Base-by-base conservation (phyloP, 2,888 invertebrate genomes). In the Ernsta delagoae region DNA sequence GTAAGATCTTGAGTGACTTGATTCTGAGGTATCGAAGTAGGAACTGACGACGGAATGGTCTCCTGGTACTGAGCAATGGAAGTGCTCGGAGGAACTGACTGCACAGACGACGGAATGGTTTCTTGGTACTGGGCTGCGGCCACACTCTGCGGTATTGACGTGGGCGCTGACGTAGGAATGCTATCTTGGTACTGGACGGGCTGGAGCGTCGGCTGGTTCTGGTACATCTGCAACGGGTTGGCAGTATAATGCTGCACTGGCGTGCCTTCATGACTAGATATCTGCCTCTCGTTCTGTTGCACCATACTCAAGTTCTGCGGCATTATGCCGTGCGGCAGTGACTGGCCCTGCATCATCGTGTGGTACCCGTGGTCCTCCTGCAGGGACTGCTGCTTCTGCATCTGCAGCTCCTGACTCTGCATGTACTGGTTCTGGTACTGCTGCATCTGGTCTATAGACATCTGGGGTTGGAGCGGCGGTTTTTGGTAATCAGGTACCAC, bases 191-290 rank as follows among this genome's bases (percentile, higher is more conserved):
- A 85, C 70, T 88, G 76, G 70, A 84, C 79, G 48, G 80, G 74
- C 66, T 85, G 87, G 61, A 83, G 75, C 0, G 83, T 81, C 16
- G 5, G 16, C 70, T 84, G 87, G 57, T 74, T 83, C 66, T 87
- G 94, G 78, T 90, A 91, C 85, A 92, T 88, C 72, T 93, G 93
- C 75, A 92, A 81, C 67, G 92, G 93, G 75, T 92, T 92, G 78
- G 89, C 79, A 71, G 88, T 77, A 72, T 85, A 92, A 82, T 93
- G 90, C 82, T 93, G 93, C 83, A 91, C 90, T 9, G 91, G 92
- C 6, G 92, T 92, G 85, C 93, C 91, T 85, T 93, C 93, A 82
- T 90, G 93, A 89, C 91, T 92, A 87, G 90, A 93, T 78, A 90
- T 91, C 83, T 92, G 91, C 84, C 93, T 83, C 73, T 92, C 92